phyloP scores from a whole-genome alignment of 1,140 invertebrate species.

The Bicyclus anynana region DNA sequence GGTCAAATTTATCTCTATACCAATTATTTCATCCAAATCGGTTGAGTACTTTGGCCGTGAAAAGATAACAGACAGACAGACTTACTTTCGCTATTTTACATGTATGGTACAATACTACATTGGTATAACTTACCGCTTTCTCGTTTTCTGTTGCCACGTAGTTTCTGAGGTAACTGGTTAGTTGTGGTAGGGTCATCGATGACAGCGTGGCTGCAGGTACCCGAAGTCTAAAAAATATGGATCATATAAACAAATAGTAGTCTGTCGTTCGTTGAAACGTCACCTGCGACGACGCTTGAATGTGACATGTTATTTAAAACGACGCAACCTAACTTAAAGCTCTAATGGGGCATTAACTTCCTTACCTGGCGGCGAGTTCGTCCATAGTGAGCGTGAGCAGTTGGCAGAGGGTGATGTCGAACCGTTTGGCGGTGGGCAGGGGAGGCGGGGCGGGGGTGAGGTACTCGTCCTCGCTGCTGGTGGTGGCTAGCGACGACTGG shows the following conservation, averaged over 20 bases:
- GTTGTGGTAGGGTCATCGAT: slow-evolving; percentile 89
- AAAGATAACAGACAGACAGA: neutral
- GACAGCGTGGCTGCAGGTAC: slow-evolving; percentile 88
- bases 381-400: slow-evolving; percentile 88
- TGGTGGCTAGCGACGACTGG: slow-evolving; percentile 45
- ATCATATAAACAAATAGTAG: too few relatives aligned
- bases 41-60: too few relatives aligned
- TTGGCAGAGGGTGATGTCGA: slow-evolving; percentile 88
- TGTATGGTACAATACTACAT: neutral
- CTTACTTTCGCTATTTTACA: neutral
- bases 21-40: too few relatives aligned
- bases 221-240: slow-evolving; percentile 79
- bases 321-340: too few relatives aligned
- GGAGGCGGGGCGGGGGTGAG: slow-evolving; percentile 78
- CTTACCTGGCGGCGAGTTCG: slow-evolving; percentile 80
- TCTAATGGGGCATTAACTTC: neutral
- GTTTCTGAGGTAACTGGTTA: slow-evolving; percentile 86
- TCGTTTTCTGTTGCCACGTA: slow-evolving; percentile 77
- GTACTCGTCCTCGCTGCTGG: slow-evolving; percentile 80
- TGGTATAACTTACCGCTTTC: slow-evolving; percentile 43
- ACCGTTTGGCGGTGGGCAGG: slow-evolving; percentile 50
- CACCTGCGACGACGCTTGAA: too few relatives aligned
- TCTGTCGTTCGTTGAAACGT: too few relatives aligned
- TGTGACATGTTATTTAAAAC: too few relatives aligned
- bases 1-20: too few relatives aligned